phyloP scores from a whole-genome alignment of 1,140 invertebrate species.

The Coptotermes formosanus region DNA sequence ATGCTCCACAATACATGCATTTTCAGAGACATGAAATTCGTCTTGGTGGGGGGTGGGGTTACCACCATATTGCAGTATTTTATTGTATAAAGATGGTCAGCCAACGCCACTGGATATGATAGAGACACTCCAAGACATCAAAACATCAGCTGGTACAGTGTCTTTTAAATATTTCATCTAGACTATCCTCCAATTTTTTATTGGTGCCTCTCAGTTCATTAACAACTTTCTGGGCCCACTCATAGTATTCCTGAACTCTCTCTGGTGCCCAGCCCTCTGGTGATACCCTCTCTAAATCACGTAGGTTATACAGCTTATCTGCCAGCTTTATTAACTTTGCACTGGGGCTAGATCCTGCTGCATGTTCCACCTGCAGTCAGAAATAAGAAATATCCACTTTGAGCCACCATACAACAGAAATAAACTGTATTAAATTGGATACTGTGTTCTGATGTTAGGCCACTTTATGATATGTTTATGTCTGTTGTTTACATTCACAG shows the following conservation, averaged over 20 bases:
- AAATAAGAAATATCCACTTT: not conserved
- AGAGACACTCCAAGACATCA: not conserved
- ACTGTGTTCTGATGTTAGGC: no score
- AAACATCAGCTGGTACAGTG: conserved; percentile 1
- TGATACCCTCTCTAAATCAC: conserved; percentile 63
- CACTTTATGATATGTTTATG: no score
- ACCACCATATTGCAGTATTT: no score
- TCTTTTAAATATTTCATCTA: conserved; percentile 59
- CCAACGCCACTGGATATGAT: no score
- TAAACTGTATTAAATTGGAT: no score
- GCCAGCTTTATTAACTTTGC: conserved; percentile 83
- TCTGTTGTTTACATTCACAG: no score
- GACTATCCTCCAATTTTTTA: conserved; percentile 56
- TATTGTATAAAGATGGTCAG: no score
- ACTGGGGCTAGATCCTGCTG: conserved; percentile 53
- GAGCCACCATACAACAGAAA: no score
- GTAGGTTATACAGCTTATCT: conserved; percentile 83
- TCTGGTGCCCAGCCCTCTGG: conserved; percentile 66
- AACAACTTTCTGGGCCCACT: conserved; percentile 72
- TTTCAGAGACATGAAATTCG: no score
- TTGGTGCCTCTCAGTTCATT: conserved; percentile 67
- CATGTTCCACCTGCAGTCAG: conserved; percentile 57
- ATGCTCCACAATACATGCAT: no score
- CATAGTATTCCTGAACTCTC: conserved; percentile 64
- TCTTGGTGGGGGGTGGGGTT: no score